Base-by-base conservation (phyloP, 2,888 invertebrate species). In the Tachina fera region DNA sequence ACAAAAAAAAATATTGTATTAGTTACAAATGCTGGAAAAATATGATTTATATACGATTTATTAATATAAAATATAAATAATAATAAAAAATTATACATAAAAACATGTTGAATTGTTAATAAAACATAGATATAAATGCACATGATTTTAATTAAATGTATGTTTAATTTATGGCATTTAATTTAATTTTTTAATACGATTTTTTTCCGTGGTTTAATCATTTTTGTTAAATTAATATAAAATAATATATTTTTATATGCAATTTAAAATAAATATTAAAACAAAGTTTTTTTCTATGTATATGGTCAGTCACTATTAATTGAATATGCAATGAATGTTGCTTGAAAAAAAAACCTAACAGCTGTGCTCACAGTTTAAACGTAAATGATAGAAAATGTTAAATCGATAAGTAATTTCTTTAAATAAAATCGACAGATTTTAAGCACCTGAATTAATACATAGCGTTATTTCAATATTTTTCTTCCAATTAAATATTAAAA, bases 21-120 rank as follows among this genome's bases (percentile, higher is more conserved):
- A 91, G 90, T 91, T 87, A 91, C 91, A 90, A 89, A 91, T 91
- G 91, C 87, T 87, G 19, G 85, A 53, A 1, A 19, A 0, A 88
- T 89, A 89, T 89, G 90, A 74, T 60, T 58, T 45, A 88, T 72
- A 82, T 56, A 72, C n/a, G 19, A 56, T 63, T 72, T 13, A 71
- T 63, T 61, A 60, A 53, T 56, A 22, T 45, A 58, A 22, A n/a
- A 19, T 22, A 39, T 22, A 51, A 22, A 47, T 16, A 72, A 80
- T 31, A 77, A 63, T 61, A 53, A 70, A 53, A 70, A 41, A 14
- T 70, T 16, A 70, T 16, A 41, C 13, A 67, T 31, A 31, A 51
- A 39, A 70, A 71, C 13, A 65, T 56, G 11, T 58, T 47, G 11
- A 70, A 53, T 41, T 49, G 14, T 71, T 51, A 65, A 76, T 16